Percentiles rank a stretch among this genome's conserved stretches.
Conservation (phyloP, 2,797 vertebrate species). For the Phylloscopus collybita region DNA sequence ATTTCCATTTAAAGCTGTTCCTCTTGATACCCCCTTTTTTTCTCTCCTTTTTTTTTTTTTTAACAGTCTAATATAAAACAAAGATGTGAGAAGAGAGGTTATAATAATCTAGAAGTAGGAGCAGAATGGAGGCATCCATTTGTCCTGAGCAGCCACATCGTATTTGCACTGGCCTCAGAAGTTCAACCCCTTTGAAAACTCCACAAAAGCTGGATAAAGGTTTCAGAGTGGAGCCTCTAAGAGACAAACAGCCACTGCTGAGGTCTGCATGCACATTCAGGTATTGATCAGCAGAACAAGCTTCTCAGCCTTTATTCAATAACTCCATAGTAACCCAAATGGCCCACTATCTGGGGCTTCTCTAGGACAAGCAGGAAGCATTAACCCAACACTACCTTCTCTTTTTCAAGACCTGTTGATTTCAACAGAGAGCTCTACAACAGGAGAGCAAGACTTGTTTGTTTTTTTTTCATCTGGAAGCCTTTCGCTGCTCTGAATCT, state of each 20-base stretch:
- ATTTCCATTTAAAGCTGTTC: constrained; percentile 64
- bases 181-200: not conserved
- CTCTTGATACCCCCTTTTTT: not conserved
- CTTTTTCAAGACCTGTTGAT: not conserved
- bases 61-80: not conserved
- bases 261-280: not conserved
- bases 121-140: not conserved
- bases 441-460: fast-evolving
- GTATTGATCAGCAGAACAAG: constrained; percentile 36
- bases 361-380: not conserved
- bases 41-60: not conserved
- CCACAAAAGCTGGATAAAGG: not conserved
- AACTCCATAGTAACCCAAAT: constrained; percentile 42
- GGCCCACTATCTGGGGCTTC: not conserved
- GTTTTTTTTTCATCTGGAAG: not conserved
- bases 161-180: not conserved
- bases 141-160: not conserved
- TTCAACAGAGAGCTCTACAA: not conserved
- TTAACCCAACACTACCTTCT: not conserved
- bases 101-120: not conserved
- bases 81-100: not conserved
- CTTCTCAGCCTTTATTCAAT: constrained; percentile 23
- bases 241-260: not conserved
- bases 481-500: not conserved
- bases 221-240: not conserved